Conservation (phyloP, 2,797 vertebrate species). For the Eulemur mongoz region DNA sequence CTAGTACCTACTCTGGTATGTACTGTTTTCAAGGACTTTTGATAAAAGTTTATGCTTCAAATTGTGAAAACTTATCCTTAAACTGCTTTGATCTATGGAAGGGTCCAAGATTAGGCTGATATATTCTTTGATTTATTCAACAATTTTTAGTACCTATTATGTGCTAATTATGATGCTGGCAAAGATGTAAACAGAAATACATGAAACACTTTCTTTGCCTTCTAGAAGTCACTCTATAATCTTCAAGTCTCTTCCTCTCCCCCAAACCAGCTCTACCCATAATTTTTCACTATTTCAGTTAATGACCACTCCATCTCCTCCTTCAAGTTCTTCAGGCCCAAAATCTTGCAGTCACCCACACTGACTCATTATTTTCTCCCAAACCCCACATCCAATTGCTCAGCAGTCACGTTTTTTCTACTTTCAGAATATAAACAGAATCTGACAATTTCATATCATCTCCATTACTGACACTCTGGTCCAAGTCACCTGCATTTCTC, state of each 20-base stretch:
- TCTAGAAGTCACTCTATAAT: slow-evolving; percentile 2
- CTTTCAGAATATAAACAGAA: background rate
- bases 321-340: background rate
- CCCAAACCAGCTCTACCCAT: background rate
- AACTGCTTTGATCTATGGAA: background rate
- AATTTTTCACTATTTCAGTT: background rate
- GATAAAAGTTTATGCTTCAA: background rate
- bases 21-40: background rate
- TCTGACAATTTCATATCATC: background rate
- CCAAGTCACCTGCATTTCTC: background rate
- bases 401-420: background rate
- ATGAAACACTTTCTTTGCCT: background rate
- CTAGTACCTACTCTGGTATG: background rate
- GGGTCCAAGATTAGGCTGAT: background rate
- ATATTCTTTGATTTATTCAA: slow-evolving; percentile 25
- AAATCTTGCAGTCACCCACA: background rate
- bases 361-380: background rate
- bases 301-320: background rate
- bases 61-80: slow-evolving; percentile 28
- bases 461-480: background rate
- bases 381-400: background rate
- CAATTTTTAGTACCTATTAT: slow-evolving; percentile 1
- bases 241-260: background rate
- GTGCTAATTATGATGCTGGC: background rate
- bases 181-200: background rate